Percentiles rank a stretch among this genome's conserved stretches.
Conservation (phyloP, 2,797 vertebrate genomes). For the Peromyscus attwateri region DNA sequence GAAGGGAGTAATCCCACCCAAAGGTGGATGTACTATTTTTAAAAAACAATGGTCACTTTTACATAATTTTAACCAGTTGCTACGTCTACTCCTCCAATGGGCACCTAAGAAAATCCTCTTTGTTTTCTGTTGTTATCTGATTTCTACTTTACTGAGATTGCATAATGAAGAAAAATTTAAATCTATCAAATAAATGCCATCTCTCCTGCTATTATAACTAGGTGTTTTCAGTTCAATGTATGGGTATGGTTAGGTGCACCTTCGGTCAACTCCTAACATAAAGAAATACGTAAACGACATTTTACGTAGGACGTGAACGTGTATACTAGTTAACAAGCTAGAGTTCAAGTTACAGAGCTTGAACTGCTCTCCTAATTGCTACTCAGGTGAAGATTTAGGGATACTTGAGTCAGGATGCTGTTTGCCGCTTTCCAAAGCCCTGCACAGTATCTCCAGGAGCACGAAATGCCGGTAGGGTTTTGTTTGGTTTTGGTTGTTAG, state of each 20-base stretch:
- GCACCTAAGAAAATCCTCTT: conserved; percentile 74
- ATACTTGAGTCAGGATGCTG: background rate
- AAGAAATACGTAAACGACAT: conserved; percentile 47
- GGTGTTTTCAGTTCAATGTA: conserved; percentile 21
- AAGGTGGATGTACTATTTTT: conserved; percentile 83
- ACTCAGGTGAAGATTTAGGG: background rate
- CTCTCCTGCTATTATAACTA: conserved; percentile 51
- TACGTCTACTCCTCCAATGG: conserved; percentile 64
- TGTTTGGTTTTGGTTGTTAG: background rate
- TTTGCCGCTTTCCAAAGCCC: background rate
- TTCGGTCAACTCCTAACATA: background rate
- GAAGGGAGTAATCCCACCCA: conserved; percentile 67
- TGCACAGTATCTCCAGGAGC: background rate
- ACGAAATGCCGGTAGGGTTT: background rate
- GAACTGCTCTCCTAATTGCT: background rate
- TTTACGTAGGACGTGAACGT: background rate
- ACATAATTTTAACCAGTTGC: conserved; percentile 62
- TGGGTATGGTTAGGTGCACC: background rate
- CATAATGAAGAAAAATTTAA: conserved; percentile 76
- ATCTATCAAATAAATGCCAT: conserved; percentile 45
- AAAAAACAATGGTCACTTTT: conserved; percentile 76
- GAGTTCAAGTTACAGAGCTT: background rate
- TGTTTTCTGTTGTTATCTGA: conserved; percentile 76
- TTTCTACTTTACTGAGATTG: conserved; percentile 77
- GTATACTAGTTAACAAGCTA: conserved; percentile 54